Percentiles rank a stretch among this genome's conserved stretches.
Conservation (phyloP, 2,888 invertebrate species). For the Dyspetes luteomarginatus region DNA sequence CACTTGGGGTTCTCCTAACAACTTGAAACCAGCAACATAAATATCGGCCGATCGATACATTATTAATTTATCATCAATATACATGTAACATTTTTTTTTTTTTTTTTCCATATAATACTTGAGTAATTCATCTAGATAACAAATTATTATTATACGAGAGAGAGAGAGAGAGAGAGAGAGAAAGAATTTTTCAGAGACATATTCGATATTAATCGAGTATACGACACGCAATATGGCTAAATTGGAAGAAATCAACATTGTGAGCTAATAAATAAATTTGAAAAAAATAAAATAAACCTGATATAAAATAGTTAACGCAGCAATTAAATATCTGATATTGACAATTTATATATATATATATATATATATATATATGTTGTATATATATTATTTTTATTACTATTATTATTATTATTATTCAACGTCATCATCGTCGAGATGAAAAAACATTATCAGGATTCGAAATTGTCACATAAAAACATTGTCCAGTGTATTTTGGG, state of each 20-base stretch:
- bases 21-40: too few species aligned
- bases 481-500: conserved; percentile 87
- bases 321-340: conserved; percentile 41
- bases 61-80: conserved; percentile 59
- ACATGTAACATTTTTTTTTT: conserved; percentile 52
- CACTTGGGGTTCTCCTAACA: too few species aligned
- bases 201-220: conserved; percentile 6
- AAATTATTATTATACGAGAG: conserved; percentile 43
- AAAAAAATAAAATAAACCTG: conserved; percentile 22
- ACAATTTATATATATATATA: background rate
- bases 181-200: background rate
- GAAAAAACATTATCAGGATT: conserved; percentile 30
- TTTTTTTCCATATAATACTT: conserved; percentile 38
- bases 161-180: background rate
- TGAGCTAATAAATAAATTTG: background rate
- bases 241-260: background rate
- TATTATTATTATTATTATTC: background rate
- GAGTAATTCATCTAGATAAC: conserved; percentile 64
- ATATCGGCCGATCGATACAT: conserved; percentile 17
- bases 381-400: background rate
- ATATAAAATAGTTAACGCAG: too few species aligned
- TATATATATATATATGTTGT: background rate
- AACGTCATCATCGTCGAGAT: conserved; percentile 11
- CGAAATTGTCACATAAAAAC: conserved; percentile 91
- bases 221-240: background rate